Evolutionary conservation across 2,888 invertebrate genomes (phyloP), one percentile per base, ranked within the genome.

Genomic region (Drosophila infuscata): DNA sequence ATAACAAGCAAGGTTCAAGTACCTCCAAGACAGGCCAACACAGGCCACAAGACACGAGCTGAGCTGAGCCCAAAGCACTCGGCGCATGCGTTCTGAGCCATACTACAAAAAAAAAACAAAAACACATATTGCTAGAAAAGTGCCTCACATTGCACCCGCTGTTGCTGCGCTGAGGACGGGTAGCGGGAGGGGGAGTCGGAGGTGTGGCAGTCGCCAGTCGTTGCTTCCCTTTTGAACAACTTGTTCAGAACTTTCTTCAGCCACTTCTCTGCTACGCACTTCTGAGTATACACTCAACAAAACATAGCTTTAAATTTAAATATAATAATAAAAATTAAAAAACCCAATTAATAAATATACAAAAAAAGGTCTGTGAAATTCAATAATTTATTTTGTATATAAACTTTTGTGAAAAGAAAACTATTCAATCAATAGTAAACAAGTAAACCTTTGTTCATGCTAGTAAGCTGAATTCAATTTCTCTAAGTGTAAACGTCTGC

Each of bases 1-100:
- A 67, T 68, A 73, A 56, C 70, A 76, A 60, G 57, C 57, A 57
- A 82, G 88, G 87, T 87, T 87, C 87, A 87, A 83, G 90, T 89
- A 87, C 90, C 87, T 88, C 88, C 8, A 46, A 46, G 46, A 25
- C 15, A 41, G n/a, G 25, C 53, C 53, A 53, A 53, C 25, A 53
- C 35, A 53, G 33, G 20, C 59, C 59, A 51, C 58, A 72, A 71
- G 69, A 65, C 63, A 58, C 59, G 36, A 74, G 70, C 58, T 35
- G 48, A 15, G 56, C 38, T 46, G 52, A 46, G 57, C 25, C 60
- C 71, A 63, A 76, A 84, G 81, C 70, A 69, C 74, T 67, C 79
- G 54, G 70, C 87, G 79, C 85, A 84, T 89, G 88, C 89, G 89
- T 82, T 63, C 62, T 53, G 49, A 36, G 60, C 49, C 65, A 71